Evolutionary conservation across 2,888 invertebrate species (phyloP).

Genomic region (Formica aserva): DNA sequence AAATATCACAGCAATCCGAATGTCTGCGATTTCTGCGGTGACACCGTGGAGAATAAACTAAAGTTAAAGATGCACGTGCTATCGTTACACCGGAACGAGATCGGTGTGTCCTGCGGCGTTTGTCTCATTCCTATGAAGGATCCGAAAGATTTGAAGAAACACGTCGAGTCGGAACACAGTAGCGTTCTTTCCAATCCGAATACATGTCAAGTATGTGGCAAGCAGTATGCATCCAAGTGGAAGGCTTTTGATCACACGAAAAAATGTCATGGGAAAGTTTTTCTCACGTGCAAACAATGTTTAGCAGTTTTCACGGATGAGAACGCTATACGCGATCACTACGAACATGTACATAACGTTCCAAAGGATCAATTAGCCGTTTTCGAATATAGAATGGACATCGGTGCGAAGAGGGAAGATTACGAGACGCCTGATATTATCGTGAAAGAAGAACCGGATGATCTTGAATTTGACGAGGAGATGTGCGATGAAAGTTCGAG

Average conservation of each 20-base stretch:
- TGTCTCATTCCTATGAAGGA: conserved; percentile 87
- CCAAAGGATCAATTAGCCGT: conserved; percentile 83
- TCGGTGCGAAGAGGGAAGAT: conserved; percentile 72
- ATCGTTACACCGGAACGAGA: conserved; percentile 87
- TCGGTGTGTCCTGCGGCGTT: conserved; percentile 87
- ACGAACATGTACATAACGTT: conserved; percentile 85
- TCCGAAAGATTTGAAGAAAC: conserved; percentile 87
- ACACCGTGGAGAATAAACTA: conserved; percentile 87
- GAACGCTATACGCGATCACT: conserved; percentile 86
- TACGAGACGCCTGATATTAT: conserved; percentile 75
- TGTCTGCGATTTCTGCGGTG: conserved; percentile 88
- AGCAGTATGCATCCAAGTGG: conserved; percentile 88
- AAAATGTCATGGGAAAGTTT: conserved; percentile 88
- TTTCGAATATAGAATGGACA: conserved; percentile 80
- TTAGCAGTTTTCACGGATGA: conserved; percentile 87
- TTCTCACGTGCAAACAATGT: conserved; percentile 88
- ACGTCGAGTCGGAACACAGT: conserved; percentile 87
- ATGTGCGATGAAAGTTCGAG: conserved; percentile 74
- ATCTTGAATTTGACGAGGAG: conserved; percentile 81
- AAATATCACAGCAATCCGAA: conserved; percentile 85
- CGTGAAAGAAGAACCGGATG: conserved; percentile 83
- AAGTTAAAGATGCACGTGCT: conserved; percentile 88
- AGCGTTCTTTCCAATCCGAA: conserved; percentile 86
- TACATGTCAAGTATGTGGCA: conserved; percentile 88
- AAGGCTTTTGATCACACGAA: conserved; percentile 88